These are phyloP conservation scores for Ectropis grisescens DNA, from an alignment of 1,140 invertebrate genomes.

Conservation along the genomic window DNA sequence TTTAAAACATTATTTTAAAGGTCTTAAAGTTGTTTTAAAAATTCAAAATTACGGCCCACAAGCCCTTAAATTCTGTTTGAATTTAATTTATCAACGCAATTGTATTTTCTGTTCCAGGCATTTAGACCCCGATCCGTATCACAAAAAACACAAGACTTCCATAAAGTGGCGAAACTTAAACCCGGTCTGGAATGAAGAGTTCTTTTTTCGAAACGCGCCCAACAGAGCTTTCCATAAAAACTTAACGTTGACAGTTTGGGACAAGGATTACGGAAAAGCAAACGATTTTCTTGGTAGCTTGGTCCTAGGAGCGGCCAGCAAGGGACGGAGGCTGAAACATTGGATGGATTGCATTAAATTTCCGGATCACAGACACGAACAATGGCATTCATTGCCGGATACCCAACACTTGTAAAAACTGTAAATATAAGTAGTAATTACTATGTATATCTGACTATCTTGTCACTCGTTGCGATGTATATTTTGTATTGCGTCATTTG, in stretches of 20 bases:
- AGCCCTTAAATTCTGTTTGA: no score
- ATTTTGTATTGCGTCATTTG: no score
- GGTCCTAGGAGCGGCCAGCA: conserved; percentile 82
- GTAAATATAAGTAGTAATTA: no score
- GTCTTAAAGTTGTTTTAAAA: no score
- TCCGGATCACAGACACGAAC: conserved; percentile 85
- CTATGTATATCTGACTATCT: no score
- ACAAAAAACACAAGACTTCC: conserved; percentile 87
- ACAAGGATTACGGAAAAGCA: conserved; percentile 89
- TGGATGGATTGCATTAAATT: conserved; percentile 89
- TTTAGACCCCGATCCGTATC: conserved; percentile 80
- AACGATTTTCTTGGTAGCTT: conserved; percentile 87
- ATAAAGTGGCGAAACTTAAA: conserved; percentile 95
- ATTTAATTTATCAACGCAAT: no score
- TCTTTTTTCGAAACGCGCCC: conserved; percentile 87
- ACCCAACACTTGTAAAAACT: conserved; percentile 34
- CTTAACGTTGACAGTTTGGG: conserved; percentile 92
- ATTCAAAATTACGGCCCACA: no score
- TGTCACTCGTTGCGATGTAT: no score
- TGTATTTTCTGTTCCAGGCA: conserved; percentile 36
- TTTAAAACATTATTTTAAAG: no score
- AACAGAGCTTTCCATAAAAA: conserved; percentile 89
- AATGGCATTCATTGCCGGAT: conserved; percentile 84
- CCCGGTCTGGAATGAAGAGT: conserved; percentile 94
- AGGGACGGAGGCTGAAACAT: conserved; percentile 87